phyloP scores from a whole-genome alignment of 2,797 vertebrate species.

The Eleutherodactylus coqui region DNA sequence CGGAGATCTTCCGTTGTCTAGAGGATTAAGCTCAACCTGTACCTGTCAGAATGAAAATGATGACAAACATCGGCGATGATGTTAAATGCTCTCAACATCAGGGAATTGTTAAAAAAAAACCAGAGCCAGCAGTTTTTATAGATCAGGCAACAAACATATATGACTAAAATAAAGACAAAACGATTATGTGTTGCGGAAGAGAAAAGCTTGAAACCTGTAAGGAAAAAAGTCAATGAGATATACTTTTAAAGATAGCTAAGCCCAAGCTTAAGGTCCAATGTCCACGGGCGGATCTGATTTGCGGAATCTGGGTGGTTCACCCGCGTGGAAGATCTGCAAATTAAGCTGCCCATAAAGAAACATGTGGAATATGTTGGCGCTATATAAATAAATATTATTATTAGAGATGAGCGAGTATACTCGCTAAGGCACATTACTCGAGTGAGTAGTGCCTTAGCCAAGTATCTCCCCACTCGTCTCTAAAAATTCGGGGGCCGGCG shows the following conservation, averaged over 20 bases:
- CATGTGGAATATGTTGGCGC: too few species aligned
- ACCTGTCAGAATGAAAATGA: slow-evolving; percentile 62
- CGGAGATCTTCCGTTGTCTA: slow-evolving; percentile 60
- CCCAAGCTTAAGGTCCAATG: not conserved
- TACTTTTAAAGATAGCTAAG: not conserved
- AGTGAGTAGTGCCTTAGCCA: too few species aligned
- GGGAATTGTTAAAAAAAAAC: slow-evolving; percentile 33
- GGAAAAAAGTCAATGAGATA: not conserved
- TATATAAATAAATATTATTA: too few species aligned
- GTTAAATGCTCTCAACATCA: slow-evolving; percentile 58
- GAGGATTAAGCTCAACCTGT: slow-evolving; percentile 63
- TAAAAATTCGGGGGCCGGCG: too few species aligned
- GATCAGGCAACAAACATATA: slow-evolving; percentile 38
- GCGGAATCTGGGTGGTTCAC: too few species aligned
- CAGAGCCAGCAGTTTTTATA: slow-evolving; percentile 43
- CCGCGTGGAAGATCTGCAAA: too few species aligned
- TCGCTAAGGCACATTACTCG: too few species aligned
- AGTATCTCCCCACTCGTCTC: too few species aligned
- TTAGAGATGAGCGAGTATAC: too few species aligned
- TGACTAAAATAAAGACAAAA: slow-evolving; percentile 23
- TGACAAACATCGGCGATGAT: slow-evolving; percentile 60
- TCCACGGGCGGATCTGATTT: too few species aligned
- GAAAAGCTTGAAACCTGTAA: not conserved
- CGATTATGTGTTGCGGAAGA: not conserved
- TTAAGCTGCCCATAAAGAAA: too few species aligned